Evolutionary conservation across 2,113 vertebrate genomes (phyloP).

Genomic region (Ursus arctos): DNA sequence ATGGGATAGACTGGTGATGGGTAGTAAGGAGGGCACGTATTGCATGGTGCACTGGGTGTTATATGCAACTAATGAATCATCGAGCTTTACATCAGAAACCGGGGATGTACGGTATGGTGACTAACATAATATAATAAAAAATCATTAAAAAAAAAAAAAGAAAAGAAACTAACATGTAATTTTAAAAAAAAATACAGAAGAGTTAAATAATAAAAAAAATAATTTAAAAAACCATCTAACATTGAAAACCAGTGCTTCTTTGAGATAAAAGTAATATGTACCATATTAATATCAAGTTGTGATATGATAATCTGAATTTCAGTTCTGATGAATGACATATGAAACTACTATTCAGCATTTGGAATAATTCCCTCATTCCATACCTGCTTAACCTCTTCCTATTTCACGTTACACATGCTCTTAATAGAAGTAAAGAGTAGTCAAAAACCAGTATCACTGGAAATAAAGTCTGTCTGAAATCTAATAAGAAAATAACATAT

Average conservation of each 20-base stretch:
- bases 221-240: background rate
- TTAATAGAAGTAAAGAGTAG: background rate
- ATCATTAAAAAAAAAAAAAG: no score
- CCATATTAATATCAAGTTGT: background rate
- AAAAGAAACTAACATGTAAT: no score
- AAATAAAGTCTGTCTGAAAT: constrained; percentile 26
- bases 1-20: no score
- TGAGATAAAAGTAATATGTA: background rate
- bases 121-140: no score
- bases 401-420: background rate
- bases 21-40: no score
- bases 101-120: no score
- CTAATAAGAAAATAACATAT: background rate
- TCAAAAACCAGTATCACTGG: background rate
- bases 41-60: no score
- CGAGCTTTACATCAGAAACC: no score
- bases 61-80: no score
- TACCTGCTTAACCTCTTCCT: background rate
- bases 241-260: background rate
- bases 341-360: background rate
- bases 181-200: no score
- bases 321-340: background rate
- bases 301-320: background rate
- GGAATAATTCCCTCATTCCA: background rate
- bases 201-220: no score